Evolutionary conservation across 2,888 invertebrate genomes (phyloP), one percentile per base, ranked within the genome.

Genomic region (Microctonus aethiopoides): DNA sequence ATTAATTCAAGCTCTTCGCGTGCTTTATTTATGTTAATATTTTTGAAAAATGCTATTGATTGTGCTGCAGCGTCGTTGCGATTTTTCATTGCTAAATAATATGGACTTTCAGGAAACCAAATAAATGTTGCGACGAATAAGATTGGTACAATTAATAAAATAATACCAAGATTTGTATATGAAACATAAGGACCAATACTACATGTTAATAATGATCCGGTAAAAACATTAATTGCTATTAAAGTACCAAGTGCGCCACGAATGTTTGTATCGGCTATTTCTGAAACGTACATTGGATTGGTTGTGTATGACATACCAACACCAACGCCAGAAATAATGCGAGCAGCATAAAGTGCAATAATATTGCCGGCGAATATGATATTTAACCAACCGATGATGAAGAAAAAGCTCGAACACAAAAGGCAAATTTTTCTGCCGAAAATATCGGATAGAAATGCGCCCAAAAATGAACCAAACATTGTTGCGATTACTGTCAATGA

Each of bases 261-360:
- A 11, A 86, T 84, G 34, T 79, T 80, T 5, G 81, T 78, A 62
- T 86, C 86, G 0, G 86, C 84, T 0, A 86, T 82, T 68, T 86
- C 86, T 0, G 86, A 85, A 3, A 86, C 81, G 77, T 85, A 86
- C 83, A 85, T 84, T 0, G 86, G 86, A 66, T 84, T 85, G 3
- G 81, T 79, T 9, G 84, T 84, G 73, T 86, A 86, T 0, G 86
- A 83, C 63, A 86, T 81, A 0, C 86, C 85, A 2, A 86, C 84
- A 0, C 86, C 86, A 9, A 86, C 69, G 1, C 86, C 86, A 4
- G 83, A 74, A 9, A 83, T 80, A 4, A 85, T 66, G 11, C 86
- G 78, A 1, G 86, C 77, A 0, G 78, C 56, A 76, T 85, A 86
- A 1, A 85, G 71, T 0, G 78, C 77, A 52, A 69, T 73, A 0